These are phyloP conservation scores for Euzophera pinguis DNA, from an alignment of 2,888 invertebrate species.

Conservation along the genomic window DNA sequence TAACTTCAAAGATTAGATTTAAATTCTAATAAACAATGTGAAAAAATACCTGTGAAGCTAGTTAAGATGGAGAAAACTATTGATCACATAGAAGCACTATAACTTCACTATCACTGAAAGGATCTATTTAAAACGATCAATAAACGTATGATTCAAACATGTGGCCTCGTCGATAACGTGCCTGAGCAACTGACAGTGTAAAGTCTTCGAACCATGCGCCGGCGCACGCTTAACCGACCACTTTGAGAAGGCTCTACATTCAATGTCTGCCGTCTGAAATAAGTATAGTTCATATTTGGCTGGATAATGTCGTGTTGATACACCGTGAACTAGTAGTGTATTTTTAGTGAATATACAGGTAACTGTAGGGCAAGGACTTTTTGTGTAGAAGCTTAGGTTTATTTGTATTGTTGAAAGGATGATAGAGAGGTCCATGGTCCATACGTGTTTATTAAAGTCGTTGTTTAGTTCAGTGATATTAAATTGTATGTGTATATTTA, in stretches of 20 bases:
- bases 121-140: constrained; percentile 55
- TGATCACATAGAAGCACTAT: constrained; percentile 12
- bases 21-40: neutral
- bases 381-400: constrained; percentile 27
- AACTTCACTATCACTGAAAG: constrained; percentile 41
- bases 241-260: constrained; percentile 33
- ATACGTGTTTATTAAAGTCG: too few relatives aligned
- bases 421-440: neutral
- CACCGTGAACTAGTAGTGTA: constrained; percentile 67
- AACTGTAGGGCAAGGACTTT: constrained; percentile 67
- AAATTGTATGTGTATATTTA: too few relatives aligned
- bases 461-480: too few relatives aligned
- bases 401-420: neutral
- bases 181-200: constrained; percentile 66
- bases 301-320: constrained; percentile 54
- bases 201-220: constrained; percentile 60
- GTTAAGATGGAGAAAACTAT: constrained; percentile 12
- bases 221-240: constrained; percentile 52
- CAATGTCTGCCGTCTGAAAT: constrained; percentile 17
- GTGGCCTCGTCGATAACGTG: constrained; percentile 56
- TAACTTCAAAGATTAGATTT: neutral
- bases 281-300: constrained; percentile 24
- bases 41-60: constrained; percentile 3
- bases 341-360: constrained; percentile 75
- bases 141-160: constrained; percentile 32